Base-by-base conservation (phyloP, 2,797 vertebrate species). In the Allenopithecus nigroviridis region DNA sequence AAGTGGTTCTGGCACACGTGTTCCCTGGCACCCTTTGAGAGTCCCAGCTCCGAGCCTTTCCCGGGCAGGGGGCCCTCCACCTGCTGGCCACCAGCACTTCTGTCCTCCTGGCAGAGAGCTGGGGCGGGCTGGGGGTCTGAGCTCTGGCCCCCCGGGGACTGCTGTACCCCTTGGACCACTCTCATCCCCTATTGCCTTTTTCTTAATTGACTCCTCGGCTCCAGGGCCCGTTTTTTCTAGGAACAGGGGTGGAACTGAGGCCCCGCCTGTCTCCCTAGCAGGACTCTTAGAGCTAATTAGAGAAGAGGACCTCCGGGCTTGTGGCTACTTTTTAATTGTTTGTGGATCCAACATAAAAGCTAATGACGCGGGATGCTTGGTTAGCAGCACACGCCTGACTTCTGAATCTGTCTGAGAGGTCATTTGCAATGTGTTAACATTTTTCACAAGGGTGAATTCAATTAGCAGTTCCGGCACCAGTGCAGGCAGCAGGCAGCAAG, bases 321-420 rank as follows among this genome's bases (percentile, higher is more conserved):
- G 89, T 91, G 46, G 97, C 98, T 97, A 98, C 97, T 98, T 98
- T 98, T 98, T 98, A 98, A 99, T 99, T 99, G 98, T 99, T 98
- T 98, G 98, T 98, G 95, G 98, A 97, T 98, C 98, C 98, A 98
- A 98, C 98, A 81, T 98, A 98, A 98, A 95, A 59, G 97, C 93
- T 98, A 98, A 98, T 96, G 97, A 97, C 96, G 84, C 75, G 97
- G 98, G 97, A 97, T 75, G 84, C 26, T 91, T 26, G 0, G 97
- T 96, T 93, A 95, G 97, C 5, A 22, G 81, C 1, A 55, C 68
- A 94, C 90, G 75, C 97, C 97, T 85, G 97, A 96, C 98, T 98
- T 98, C 98, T 94, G 96, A 97, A 98, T 98, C 96, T 91, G 87
- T 98, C 88, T 94, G 90, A 97, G 94, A 97, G 98, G 98, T 98